Conservation (phyloP, 2,888 invertebrate species). For the Drosophila phalerata region DNA sequence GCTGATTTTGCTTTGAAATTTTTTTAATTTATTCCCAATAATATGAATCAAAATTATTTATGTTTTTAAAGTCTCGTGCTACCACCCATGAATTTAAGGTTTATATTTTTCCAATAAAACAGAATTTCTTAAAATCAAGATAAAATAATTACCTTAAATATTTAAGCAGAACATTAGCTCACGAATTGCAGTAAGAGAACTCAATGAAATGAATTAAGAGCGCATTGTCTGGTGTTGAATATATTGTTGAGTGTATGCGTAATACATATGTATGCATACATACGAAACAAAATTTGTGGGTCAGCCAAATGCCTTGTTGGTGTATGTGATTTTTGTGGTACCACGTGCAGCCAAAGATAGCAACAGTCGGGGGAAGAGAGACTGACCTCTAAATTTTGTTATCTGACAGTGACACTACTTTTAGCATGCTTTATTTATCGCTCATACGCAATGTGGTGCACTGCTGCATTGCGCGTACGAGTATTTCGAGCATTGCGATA, state of each 20-base stretch:
- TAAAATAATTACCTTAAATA: neutral
- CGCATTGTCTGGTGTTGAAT: neutral
- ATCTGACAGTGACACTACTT: conserved; percentile 60
- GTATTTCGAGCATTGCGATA: conserved; percentile 21
- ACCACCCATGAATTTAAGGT: too few relatives aligned
- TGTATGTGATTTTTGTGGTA: conserved; percentile 10
- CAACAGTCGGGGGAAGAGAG: neutral
- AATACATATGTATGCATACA: neutral
- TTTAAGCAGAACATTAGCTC: neutral
- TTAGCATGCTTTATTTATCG: conserved; percentile 44
- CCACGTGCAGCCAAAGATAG: conserved; percentile 12
- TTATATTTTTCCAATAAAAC: too few relatives aligned
- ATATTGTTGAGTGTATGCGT: conserved; percentile 11
- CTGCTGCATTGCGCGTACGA: conserved; percentile 8
- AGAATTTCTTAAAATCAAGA: neutral
- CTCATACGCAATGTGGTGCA: conserved; percentile 57
- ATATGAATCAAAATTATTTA: too few relatives aligned
- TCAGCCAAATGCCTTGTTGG: conserved; percentile 14
- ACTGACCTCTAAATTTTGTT: conserved; percentile 56
- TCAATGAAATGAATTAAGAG: conserved; percentile 3
- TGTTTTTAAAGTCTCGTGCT: too few relatives aligned
- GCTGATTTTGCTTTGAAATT: too few relatives aligned
- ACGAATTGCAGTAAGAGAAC: neutral
- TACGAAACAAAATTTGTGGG: conserved; percentile 9
- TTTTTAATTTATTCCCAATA: too few relatives aligned